These are phyloP conservation scores for Rhabdophis nuchalis DNA, from an alignment of 2,797 vertebrate genomes.

Conservation along the genomic window DNA sequence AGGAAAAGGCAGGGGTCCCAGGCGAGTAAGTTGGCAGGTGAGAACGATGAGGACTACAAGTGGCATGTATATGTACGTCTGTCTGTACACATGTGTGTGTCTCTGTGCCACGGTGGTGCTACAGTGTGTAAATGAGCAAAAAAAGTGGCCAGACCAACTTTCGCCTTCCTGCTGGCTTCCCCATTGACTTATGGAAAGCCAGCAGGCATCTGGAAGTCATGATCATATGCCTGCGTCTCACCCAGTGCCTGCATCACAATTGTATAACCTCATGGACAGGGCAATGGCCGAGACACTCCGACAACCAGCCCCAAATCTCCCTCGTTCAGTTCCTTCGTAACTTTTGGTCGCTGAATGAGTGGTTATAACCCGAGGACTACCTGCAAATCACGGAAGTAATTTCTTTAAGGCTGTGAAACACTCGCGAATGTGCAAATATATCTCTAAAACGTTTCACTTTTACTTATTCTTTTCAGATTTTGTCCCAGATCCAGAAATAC, in stretches of 20 bases:
- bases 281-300: not conserved
- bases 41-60: not conserved
- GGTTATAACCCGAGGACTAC: too few species aligned
- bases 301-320: not conserved
- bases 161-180: not conserved
- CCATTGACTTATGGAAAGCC: not conserved
- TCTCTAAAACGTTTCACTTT: conserved; percentile 15
- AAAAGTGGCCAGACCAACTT: not conserved
- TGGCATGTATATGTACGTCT: accelerated
- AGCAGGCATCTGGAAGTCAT: not conserved
- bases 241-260: not conserved
- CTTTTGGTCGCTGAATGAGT: not conserved
- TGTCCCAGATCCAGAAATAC: conserved; percentile 98
- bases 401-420: not conserved
- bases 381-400: not conserved
- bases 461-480: conserved; percentile 78
- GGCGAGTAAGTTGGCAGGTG: not conserved
- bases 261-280: not conserved
- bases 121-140: not conserved
- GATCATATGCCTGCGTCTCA: not conserved
- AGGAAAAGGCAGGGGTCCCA: not conserved
- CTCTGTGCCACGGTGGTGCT: not conserved
- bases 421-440: not conserved
- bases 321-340: not conserved
- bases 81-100: too few species aligned